Base-by-base conservation (phyloP, 2,888 invertebrate genomes). In the Amphipyra berbera region DNA sequence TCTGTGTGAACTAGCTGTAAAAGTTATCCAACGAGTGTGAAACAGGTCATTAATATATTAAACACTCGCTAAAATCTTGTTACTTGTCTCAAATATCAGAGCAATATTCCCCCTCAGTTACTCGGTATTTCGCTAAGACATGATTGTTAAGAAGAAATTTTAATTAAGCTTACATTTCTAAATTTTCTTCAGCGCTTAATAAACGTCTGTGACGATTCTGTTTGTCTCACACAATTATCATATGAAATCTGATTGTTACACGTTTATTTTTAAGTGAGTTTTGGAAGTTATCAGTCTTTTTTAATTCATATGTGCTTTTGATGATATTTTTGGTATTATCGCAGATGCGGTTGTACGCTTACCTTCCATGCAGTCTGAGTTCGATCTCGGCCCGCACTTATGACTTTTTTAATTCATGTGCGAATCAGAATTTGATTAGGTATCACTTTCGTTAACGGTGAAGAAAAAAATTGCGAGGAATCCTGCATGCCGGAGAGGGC, bases 141-240 rank as follows among this genome's bases (percentile, higher is more conserved):
- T 85, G 86, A 89, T 91, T 90, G 89, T 91, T 89, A 87, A 83
- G 86, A 82, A 88, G 88, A 88, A 85, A 89, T 90, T 91, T 88
- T 91, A 93, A 93, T 93, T 91, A 92, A 90, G 91, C 92, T 90
- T 88, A 88, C 88, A 88, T 87, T 88, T 87, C 85, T 81, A 83
- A 86, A 87, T 86, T 85, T 81, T 77, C 64, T 67, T 68, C 50
- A 61, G 50, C 52, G 45, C 53, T 63, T 73, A 73, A 73, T 73
- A 76, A 21, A 49, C 57, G 73, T 49, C 66, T 61, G 78, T 75
- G 75, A 76, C 78, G 61, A 58, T 66, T 68, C 61, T 65, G 72
- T 71, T 76, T 77, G 75, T 66, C 62, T 77, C 64, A 61, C 61
- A 48, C 47, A 72, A 76, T 77, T 68, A 63, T 76, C 75, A 66